These are phyloP conservation scores for Calosoma granatense DNA, from an alignment of 1,140 invertebrate species.

Conservation along the genomic window DNA sequence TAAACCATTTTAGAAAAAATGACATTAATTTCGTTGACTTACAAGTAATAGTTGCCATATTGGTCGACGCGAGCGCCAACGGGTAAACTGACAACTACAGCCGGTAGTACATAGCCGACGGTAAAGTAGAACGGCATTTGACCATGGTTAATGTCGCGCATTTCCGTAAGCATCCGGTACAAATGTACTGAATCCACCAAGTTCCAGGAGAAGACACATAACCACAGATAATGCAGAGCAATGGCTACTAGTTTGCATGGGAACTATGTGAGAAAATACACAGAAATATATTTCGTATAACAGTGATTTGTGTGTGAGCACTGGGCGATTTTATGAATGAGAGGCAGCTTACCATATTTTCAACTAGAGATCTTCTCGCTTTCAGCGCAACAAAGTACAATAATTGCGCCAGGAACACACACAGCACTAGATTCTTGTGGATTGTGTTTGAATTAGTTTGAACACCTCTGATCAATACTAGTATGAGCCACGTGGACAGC, in stretches of 20 bases:
- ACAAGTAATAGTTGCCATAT: conserved; percentile 91
- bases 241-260: conserved; percentile 86
- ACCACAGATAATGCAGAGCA: conserved; percentile 84
- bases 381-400: conserved; percentile 82
- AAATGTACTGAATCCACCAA: conserved; percentile 86
- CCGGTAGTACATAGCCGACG: conserved; percentile 90
- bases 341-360: conserved; percentile 50
- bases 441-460: conserved; percentile 91
- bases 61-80: conserved; percentile 90
- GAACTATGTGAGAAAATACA: conserved; percentile 46
- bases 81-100: conserved; percentile 80
- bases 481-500: conserved; percentile 58
- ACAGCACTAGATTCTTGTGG: conserved; percentile 84
- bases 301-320: conserved; percentile 6
- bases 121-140: conserved; percentile 90
- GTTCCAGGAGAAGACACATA: conserved; percentile 82
- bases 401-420: conserved; percentile 74
- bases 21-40: conserved; percentile 40
- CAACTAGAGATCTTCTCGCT: conserved; percentile 58
- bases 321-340: background rate
- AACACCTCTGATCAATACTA: conserved; percentile 62
- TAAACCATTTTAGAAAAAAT: too few relatives aligned
- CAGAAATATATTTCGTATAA: conserved; percentile 14
- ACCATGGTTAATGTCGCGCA: conserved; percentile 92
- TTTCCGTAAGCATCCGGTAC: conserved; percentile 89